A percentile compares a stretch with the other conserved stretches of the same genome.
These are phyloP conservation scores for Fissipunctia ypsillon DNA, from an alignment of 2,888 invertebrate species.

Conservation along the genomic window DNA sequence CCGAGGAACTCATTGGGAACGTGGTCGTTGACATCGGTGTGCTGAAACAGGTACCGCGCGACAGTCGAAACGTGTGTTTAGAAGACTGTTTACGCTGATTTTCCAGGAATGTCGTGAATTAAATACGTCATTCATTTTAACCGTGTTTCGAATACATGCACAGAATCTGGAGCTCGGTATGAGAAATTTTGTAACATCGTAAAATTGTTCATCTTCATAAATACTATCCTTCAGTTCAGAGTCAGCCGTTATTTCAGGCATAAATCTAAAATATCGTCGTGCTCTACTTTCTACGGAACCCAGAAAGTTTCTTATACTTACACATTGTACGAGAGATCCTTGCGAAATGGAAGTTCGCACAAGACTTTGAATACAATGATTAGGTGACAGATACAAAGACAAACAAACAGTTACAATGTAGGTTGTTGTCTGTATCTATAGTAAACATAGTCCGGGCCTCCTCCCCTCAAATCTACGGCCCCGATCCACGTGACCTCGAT, in stretches of 20 bases:
- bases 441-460: constrained; percentile 24
- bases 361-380: constrained; percentile 24
- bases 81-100: neutral
- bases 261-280: constrained; percentile 20
- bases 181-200: constrained; percentile 35
- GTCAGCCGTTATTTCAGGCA: constrained; percentile 16
- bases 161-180: constrained; percentile 8
- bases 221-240: constrained; percentile 20
- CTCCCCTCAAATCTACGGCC: constrained; percentile 23
- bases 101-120: neutral
- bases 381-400: constrained; percentile 2
- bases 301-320: neutral
- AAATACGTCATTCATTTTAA: neutral
- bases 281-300: constrained; percentile 32
- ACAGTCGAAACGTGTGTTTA: neutral
- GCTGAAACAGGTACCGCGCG: too few species aligned
- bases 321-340: constrained; percentile 3
- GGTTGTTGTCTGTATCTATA: constrained; percentile 1
- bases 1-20: constrained; percentile 4
- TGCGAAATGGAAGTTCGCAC: constrained; percentile 5
- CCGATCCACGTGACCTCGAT: constrained; percentile 58
- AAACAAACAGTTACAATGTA: constrained; percentile 19
- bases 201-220: constrained; percentile 42
- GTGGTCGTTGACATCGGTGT: constrained; percentile 19
- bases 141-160: constrained; percentile 26